Evolutionary conservation across 1,140 invertebrate genomes (phyloP), one percentile per base, ranked within the genome.

Genomic region (Galleria mellonella): DNA sequence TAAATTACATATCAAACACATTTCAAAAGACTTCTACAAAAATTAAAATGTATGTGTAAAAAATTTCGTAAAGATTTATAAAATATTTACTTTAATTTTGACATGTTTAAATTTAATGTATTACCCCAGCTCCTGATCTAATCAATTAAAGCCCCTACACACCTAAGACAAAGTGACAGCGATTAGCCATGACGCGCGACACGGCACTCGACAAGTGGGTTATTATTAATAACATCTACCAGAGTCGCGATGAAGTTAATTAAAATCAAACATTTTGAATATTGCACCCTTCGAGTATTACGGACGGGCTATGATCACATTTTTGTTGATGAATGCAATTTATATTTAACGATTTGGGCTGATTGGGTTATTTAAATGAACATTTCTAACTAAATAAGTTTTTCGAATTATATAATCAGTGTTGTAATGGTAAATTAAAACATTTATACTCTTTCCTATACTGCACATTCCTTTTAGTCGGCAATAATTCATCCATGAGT

Each of bases 231-330:
- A 65, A 61, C 49, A 55, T 40, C 49, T 28, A 35, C 17, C 35
- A 23, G 17, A 17, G 30, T 17, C 39, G 46, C 47, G 32, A 49
- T 62, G 55, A 60, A 58, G 65, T 73, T 79, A 79, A 79, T 79
- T 79, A 79, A 76, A 74, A 74, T 72, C 75, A 79, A 78, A 79
- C 75, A 79, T 62, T 66, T 68, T 58, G 52, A 54, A 57, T 39
- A 53, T 39, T 10, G 11, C 54, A 32, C 38, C 61, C 49, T 58
- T 55, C 33, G 2, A 23, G 17, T 23, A 23, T 6, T 23, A n/a
- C 17, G 17, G 6, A n/a, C n/a, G 17, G 17, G 17, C 17, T 23
- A 23, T 23, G 17, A 23, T 23, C n/a, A 23, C 17, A 23, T 23
- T 15, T 37, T 37, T 28, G 14, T 43, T 51, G 42, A 60, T 66